Base-by-base conservation (phyloP, 2,888 invertebrate genomes). In the Quadroppia sp. region DNA sequence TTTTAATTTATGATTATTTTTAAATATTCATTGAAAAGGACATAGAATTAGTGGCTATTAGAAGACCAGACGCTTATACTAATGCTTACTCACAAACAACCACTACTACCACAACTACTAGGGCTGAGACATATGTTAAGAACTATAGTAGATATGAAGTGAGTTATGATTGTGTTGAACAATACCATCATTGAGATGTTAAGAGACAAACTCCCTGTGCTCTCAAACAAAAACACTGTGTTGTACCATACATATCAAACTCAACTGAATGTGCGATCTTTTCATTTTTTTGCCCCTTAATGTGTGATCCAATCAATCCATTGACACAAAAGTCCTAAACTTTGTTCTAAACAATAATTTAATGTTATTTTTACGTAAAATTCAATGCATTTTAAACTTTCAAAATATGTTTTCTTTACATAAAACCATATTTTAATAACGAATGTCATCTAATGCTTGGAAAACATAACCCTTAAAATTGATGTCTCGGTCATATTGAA, bases 41-140 rank as follows among this genome's bases (percentile, higher is more conserved):
- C 25, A 25, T 42, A 40, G 45, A 69, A 69, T 69, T 69, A 69
- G 69, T 69, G 69, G 69, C 69, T 45, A 45, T 45, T 69, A 69
- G 69, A 69, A 45, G 69, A 69, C 69, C 40, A 69, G 69, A 28
- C 40, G 42, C 20, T 64, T 23, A 45, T 69, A 69, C 40, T 45
- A 69, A 17, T 25, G 28, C 28, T 56, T 23, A 56, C n/a, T n/a
- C n/a, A n/a, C n/a, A n/a, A n/a, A n/a, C n/a, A n/a, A n/a, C n/a
- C n/a, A n/a, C n/a, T 36, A 36, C 36, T 36, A 36, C 36, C 36
- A 7, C 6, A 6, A 25, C 56, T 28, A 30, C 53, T 53, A 53
- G 61, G 32, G 61, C 61, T 64, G 36, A 64, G 1, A 11, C 36
- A 64, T 36, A 17, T 64, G 61, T 64, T 64, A 36, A 64, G 36